These are phyloP conservation scores for Myrmophylax atrothorax DNA, from an alignment of 2,113 vertebrate genomes.

Conservation along the genomic window DNA sequence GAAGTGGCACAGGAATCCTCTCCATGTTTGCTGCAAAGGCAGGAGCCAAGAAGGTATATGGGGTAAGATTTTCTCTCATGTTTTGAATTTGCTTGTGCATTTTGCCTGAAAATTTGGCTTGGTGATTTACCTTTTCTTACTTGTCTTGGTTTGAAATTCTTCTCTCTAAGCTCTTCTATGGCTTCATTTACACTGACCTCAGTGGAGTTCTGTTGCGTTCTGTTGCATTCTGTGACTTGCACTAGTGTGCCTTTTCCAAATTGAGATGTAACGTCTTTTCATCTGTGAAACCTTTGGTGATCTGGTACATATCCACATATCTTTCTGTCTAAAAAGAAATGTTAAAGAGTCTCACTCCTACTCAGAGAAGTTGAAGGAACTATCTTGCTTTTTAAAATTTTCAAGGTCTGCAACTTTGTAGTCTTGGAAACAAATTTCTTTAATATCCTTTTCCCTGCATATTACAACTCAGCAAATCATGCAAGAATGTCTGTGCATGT, in stretches of 20 bases:
- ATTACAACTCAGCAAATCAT: neutral
- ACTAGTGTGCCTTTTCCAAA: neutral
- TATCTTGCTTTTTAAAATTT: neutral
- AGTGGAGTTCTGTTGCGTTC: neutral
- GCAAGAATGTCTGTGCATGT: neutral
- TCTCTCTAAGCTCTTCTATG: neutral
- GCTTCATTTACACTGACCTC: neutral
- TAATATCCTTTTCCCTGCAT: neutral
- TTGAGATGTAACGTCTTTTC: neutral
- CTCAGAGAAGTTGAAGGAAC: neutral
- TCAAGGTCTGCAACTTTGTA: neutral
- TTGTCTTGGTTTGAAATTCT: neutral
- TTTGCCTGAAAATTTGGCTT: neutral
- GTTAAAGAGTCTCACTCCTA: neutral
- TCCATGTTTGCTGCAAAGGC: slow-evolving; percentile 99
- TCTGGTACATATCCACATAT: neutral
- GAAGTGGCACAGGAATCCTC: slow-evolving; percentile 96
- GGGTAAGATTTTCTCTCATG: slow-evolving; percentile 81
- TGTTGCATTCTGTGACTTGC: neutral
- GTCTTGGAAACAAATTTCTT: slow-evolving; percentile 13
- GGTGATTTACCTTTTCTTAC: neutral
- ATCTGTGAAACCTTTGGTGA: neutral
- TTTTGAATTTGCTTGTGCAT: neutral
- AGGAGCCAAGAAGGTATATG: slow-evolving; percentile 95
- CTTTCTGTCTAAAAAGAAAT: neutral